Percentiles rank a stretch among this genome's conserved stretches.
phyloP scores from a whole-genome alignment of 2,113 vertebrate species.

The Jacana jacana region DNA sequence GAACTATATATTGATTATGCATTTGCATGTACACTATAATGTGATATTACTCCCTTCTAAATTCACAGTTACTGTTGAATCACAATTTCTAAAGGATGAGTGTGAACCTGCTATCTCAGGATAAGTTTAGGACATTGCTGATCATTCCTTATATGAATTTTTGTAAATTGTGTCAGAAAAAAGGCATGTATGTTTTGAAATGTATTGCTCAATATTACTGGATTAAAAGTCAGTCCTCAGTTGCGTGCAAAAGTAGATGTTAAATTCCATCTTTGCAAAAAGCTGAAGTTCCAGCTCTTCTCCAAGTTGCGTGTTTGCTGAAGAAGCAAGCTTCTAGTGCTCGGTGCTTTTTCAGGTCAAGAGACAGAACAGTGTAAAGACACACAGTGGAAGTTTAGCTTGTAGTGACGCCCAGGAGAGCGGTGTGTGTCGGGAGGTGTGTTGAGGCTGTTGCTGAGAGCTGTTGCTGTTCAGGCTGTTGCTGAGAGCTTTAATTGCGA shows the following conservation, averaged over 20 bases:
- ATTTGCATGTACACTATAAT: neutral
- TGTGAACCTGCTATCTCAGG: neutral
- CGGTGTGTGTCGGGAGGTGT: neutral
- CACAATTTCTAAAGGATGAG: neutral
- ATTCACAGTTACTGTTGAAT: neutral
- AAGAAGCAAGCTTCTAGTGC: neutral
- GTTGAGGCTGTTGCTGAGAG: neutral
- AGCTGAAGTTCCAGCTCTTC: neutral
- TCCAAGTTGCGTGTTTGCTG: neutral
- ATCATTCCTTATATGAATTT: neutral
- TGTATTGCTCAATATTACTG: neutral
- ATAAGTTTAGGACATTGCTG: neutral
- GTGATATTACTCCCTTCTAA: neutral
- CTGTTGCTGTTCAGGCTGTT: no score
- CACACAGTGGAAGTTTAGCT: accelerated
- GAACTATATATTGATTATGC: neutral
- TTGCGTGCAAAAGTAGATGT: neutral
- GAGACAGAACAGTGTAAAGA: neutral
- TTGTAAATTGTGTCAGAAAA: neutral
- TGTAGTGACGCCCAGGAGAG: neutral
- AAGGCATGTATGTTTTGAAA: accelerated
- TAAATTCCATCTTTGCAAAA: neutral
- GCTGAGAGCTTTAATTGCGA: neutral
- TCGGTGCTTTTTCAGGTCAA: neutral
- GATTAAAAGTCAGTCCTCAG: neutral